Evolutionary conservation across 2,888 invertebrate species (phyloP), one percentile per base, ranked within the genome.

Genomic region (Cosmorhoe ocellata): DNA sequence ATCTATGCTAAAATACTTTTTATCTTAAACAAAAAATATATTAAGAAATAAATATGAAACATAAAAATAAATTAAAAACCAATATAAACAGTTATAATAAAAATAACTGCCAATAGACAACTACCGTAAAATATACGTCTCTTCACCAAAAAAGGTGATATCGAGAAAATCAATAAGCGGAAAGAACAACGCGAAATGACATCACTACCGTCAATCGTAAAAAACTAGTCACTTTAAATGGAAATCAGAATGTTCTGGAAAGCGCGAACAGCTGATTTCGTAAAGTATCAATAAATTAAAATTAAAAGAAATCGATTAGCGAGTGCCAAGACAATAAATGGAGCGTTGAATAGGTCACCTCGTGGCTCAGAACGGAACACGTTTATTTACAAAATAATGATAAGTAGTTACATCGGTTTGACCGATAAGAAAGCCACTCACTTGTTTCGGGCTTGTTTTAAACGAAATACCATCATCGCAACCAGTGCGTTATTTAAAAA

Each of bases 351-450:
- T 36, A 33, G 41, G 47, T 47, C 30, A 33, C 9, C 36, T 27
- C 39, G 44, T 56, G 41, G 26, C 37, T 41, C 41, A 47, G 30
- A 46, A 49, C 38, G 38, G 27, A 50, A 56, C 54, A 33, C n/a
- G 51, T 51, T 43, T 54, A 47, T 47, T 50, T 47, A 47, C 41
- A 40, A 36, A n/a, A n/a, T n/a, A n/a, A 13, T 37, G 37, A 53
- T 37, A 36, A 49, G 40, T 43, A 26, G 12, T 39, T 32, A 42
- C 47, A 62, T 48, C 54, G 55, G 56, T 47, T 56, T 64, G 64
- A 67, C 66, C 63, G 69, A 71, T 74, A 73, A 67, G 61, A 65
- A 60, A 64, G 40, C 47, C 56, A 51, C 34, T 38, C n/a, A n/a
- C n/a, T n/a, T n/a, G n/a, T n/a, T n/a, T n/a, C n/a, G n/a, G n/a